Evolutionary conservation across 37 sponge, comb jelly and placozoan species (phyloP).

Genomic region (Spongia lamella): DNA sequence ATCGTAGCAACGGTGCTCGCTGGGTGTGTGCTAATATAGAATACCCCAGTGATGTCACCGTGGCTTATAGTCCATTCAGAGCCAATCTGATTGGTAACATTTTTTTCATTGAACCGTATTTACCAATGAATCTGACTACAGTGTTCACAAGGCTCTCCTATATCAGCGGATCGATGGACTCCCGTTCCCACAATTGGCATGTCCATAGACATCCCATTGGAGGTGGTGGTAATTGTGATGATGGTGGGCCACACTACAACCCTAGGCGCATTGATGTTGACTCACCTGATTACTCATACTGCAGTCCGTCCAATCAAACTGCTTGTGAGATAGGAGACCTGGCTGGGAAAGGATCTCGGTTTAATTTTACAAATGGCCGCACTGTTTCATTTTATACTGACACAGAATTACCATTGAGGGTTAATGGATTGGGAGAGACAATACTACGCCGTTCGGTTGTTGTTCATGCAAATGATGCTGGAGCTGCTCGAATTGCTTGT

Average conservation of each 20-base stretch:
- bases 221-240: slow-evolving; percentile 9
- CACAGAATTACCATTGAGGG: slow-evolving; percentile 38
- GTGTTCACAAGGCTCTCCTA: slow-evolving; percentile 34
- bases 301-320: slow-evolving; percentile 15
- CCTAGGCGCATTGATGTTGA: slow-evolving; percentile 10
- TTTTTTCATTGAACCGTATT: slow-evolving; percentile 29
- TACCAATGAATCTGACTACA: slow-evolving; percentile 8
- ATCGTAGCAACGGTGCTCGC: slow-evolving; percentile 10
- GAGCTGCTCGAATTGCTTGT: slow-evolving; percentile 42
- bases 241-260: slow-evolving; percentile 43
- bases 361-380: slow-evolving; percentile 21
- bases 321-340: slow-evolving; percentile 76
- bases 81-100: slow-evolving; percentile 39
- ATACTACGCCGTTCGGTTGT: slow-evolving; percentile 58
- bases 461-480: slow-evolving; percentile 45
- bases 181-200: slow-evolving; percentile 61
- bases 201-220: slow-evolving; percentile 32
- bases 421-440: not conserved
- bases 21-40: slow-evolving; percentile 72
- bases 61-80: slow-evolving; percentile 50
- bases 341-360: slow-evolving; percentile 41
- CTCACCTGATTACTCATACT: slow-evolving; percentile 1
- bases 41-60: slow-evolving; percentile 7
- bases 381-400: slow-evolving; percentile 50
- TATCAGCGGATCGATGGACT: slow-evolving; percentile 1